phyloP scores from a whole-genome alignment of 2,113 vertebrate genomes.

The Trogon surrucura region DNA sequence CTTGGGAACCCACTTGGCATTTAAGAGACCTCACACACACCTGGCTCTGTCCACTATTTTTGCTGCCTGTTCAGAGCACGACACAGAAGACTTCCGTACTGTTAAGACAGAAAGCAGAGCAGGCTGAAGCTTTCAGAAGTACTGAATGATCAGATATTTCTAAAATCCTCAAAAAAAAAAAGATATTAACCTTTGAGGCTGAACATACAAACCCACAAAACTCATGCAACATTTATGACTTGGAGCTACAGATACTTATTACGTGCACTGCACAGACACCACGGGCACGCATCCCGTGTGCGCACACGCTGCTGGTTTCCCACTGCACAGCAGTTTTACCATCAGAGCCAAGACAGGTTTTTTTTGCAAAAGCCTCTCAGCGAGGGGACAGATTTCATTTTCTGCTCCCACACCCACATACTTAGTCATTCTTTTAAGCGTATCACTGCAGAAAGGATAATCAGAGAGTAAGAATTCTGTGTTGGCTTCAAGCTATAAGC shows the following conservation, averaged over 20 bases:
- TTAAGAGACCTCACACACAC: neutral
- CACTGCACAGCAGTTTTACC: neutral
- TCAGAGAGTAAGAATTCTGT: neutral
- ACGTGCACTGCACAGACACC: fast-evolving
- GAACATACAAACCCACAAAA: fast-evolving
- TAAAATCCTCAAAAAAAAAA: fast-evolving
- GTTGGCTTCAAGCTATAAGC: neutral
- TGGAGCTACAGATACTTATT: neutral
- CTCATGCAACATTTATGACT: neutral
- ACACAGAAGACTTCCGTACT: neutral
- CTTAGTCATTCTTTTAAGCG: neutral
- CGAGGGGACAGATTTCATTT: neutral
- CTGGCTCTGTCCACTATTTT: neutral
- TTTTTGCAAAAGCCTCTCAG: neutral
- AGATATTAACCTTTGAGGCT: neutral
- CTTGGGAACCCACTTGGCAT: neutral
- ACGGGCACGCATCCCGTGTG: fast-evolving
- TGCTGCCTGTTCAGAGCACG: neutral
- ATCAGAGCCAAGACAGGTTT: neutral
- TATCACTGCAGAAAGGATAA: neutral
- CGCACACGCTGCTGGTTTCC: neutral
- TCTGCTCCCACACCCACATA: neutral
- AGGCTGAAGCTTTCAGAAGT: neutral
- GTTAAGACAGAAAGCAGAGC: neutral
- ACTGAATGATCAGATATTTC: fast-evolving